Evolutionary conservation across 2,113 vertebrate genomes (phyloP).

Genomic region (Myrmecobius fasciatus): DNA sequence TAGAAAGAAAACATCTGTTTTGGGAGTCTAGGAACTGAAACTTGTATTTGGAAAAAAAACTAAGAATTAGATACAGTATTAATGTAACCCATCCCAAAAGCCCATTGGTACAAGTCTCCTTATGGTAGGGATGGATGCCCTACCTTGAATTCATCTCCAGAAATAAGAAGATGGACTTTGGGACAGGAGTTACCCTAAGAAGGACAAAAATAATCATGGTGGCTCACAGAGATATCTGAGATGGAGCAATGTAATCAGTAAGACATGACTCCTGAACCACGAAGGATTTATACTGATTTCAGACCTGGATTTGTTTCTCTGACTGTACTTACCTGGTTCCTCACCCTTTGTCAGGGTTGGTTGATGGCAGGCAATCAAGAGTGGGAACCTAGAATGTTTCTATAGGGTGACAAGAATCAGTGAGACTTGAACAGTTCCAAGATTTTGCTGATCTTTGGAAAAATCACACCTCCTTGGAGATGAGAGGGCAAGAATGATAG

Average conservation of each 20-base stretch:
- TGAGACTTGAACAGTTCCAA: not conserved
- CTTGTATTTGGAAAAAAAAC: not conserved
- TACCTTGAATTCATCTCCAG: not conserved
- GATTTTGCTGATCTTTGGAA: not conserved
- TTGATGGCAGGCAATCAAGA: not conserved
- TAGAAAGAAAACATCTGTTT: not conserved
- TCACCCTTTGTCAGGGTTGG: not conserved
- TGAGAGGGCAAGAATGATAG: not conserved
- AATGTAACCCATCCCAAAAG: not conserved
- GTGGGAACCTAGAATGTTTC: not conserved
- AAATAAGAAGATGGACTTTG: not conserved
- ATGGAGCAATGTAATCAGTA: not conserved
- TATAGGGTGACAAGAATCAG: not conserved
- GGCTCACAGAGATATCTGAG: not conserved
- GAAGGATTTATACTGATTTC: not conserved
- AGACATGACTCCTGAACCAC: not conserved
- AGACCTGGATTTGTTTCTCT: not conserved
- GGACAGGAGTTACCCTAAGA: too few relatives aligned
- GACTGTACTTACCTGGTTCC: not conserved
- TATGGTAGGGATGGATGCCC: not conserved
- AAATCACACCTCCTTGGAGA: not conserved
- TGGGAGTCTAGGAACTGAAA: not conserved
- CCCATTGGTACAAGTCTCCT: not conserved
- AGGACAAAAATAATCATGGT: too few relatives aligned
- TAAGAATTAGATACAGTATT: too few relatives aligned